Evolutionary conservation across 2,888 invertebrate species (phyloP), one percentile per base, ranked within the genome.

Genomic region (Eudemis profundana): DNA sequence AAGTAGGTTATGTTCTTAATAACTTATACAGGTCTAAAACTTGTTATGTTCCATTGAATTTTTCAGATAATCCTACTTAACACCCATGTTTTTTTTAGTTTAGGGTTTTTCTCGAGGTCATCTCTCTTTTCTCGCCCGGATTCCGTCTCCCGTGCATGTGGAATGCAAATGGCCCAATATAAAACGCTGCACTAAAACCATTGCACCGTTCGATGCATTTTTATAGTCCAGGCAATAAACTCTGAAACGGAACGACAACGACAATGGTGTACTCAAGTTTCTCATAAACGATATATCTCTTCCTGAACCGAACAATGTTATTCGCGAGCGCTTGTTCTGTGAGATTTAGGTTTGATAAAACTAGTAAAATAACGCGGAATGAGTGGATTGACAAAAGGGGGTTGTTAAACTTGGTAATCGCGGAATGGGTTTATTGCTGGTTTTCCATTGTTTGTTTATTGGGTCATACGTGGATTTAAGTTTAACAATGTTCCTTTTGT

Each of bases 241-340:
- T 74, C 77, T 54, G 72, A 67, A 68, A 74, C 71, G 73, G 75
- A 69, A 81, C 83, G 82, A 80, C 82, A 85, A 84, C 84, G 83
- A 87, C 88, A 86, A 87, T 85, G 74, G 66, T 78, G 84, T 82
- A 84, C 84, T 89, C 88, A 86, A 85, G 82, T 78, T 77, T 72
- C 83, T 82, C 88, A 85, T 90, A 89, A 89, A 89, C 87, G 78
- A 78, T 87, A 84, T 83, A 87, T 88, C 85, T 86, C 82, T 84
- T 86, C 79, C 81, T 77, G 61, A 73, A 71, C 70, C 42, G 76
- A 78, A 87, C 85, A 86, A 79, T 85, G 85, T 89, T 85, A 85
- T 82, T 83, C 75, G 77, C 74, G 71, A 40, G 12, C 8, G 56
- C 40, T 50, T 57, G 63, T 56, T 57, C 49, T 7, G 29, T 19